Percentiles rank a stretch among this genome's conserved stretches.
Conservation (phyloP, 2,888 invertebrate genomes). For the Oxystoma pomonae region DNA sequence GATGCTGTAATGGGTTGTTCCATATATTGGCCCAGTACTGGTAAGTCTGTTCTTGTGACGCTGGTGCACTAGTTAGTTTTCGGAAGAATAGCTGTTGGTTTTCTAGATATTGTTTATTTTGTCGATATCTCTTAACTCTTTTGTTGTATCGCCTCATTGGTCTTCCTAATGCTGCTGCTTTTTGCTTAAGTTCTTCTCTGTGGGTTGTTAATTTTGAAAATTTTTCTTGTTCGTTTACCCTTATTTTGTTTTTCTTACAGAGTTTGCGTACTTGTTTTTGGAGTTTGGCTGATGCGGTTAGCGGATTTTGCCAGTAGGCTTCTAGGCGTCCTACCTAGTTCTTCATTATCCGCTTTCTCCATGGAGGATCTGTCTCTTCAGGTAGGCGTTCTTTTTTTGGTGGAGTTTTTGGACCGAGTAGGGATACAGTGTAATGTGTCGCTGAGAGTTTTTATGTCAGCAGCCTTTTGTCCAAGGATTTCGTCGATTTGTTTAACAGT, state of each 20-base stretch:
- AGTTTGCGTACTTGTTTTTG: neutral
- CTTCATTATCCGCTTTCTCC: neutral
- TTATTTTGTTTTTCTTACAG: neutral
- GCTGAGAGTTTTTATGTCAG: neutral
- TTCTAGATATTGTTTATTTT: too few relatives aligned
- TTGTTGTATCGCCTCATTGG: too few relatives aligned
- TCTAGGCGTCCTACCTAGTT: neutral
- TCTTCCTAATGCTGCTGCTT: too few relatives aligned
- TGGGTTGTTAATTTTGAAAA: too few relatives aligned
- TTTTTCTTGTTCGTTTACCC: too few relatives aligned
- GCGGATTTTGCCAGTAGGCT: neutral
- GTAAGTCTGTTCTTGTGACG: too few relatives aligned
- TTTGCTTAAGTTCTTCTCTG: too few relatives aligned
- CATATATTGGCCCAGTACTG: too few relatives aligned
- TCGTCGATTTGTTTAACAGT: neutral
- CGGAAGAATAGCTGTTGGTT: too few relatives aligned
- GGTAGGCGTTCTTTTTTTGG: neutral
- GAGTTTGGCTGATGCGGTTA: neutral
- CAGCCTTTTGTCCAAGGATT: neutral
- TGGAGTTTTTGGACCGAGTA: neutral
- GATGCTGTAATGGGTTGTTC: too few relatives aligned
- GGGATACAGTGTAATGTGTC: neutral
- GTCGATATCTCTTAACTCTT: too few relatives aligned
- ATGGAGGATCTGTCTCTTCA: neutral
- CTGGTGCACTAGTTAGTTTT: too few relatives aligned